Evolutionary conservation across 2,113 vertebrate species (phyloP), one percentile per base, ranked within the genome.

Genomic region (Redunca redunca): DNA sequence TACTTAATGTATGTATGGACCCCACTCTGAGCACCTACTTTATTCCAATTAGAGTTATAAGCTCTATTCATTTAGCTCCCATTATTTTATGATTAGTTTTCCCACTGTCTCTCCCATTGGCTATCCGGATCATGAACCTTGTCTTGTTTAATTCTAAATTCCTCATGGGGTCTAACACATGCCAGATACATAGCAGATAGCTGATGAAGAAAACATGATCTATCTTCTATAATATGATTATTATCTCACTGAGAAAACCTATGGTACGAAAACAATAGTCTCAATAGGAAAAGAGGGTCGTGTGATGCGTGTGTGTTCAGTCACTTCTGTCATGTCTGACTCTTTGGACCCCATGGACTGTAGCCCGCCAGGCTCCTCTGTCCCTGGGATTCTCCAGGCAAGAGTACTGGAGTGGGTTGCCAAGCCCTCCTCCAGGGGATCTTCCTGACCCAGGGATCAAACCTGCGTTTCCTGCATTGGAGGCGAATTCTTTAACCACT

Each of bases 61-160:
- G 12, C 43, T 96, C 15, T 67, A 11, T 26, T 46, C 26, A 58
- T 91, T 43, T 82, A 82, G 67, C 15, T 95, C 25, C 50, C 5
- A 4, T 26, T 81, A 86, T 89, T 52, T 89, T 74, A 43, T 57
- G 93, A 78, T 36, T 67, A 28, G 26, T 80, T 21, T 91, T 74
- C 80, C 43, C 33, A 6, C 62, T 87, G 57, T 50, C 7, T 97
- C 74, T 87, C 50, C 23, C 21, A 6, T 50, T 91, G 46, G 19
- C 57, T 88, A 7, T 71, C 90, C 33, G 81, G 33, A 96, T 6
- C 19, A 74, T 10, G 81, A 43, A 46, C 46, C 7, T 40, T 58
- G 36, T 93, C 19, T 62, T 93, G 6, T 74, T 74, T 64, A 93
- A 21, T 93, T 91, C 82, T 94, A 40, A 48, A 77, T 94, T 43